A percentile compares a stretch with the other conserved stretches of the same genome.
Evolutionary conservation across 2,797 vertebrate genomes (phyloP).

Genomic region (Mallotus villosus): DNA sequence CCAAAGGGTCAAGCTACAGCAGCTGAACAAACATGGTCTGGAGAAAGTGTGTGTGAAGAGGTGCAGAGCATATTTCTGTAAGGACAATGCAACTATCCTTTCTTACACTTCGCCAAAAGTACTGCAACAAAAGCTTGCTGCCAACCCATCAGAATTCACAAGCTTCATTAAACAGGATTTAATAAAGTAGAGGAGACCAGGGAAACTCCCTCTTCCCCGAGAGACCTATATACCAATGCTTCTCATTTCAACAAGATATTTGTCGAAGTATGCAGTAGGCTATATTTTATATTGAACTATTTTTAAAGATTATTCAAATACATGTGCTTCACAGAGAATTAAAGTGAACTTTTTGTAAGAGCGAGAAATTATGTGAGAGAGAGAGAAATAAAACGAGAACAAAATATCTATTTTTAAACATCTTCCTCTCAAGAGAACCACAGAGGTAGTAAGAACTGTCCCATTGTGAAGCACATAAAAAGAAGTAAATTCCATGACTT

Average conservation of each 20-base stretch:
- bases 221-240: constrained; percentile 34
- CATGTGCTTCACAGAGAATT: neutral
- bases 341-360: too few relatives aligned
- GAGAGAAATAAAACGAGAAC: neutral
- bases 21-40: constrained; percentile 89
- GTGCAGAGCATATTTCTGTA: neutral
- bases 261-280: constrained; percentile 39
- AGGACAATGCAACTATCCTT: neutral
- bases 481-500: constrained; percentile 83
- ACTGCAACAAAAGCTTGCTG: neutral
- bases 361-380: neutral
- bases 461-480: constrained; percentile 55
- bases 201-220: constrained; percentile 12
- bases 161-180: constrained; percentile 28
- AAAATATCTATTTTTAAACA: constrained; percentile 35
- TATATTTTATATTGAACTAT: neutral
- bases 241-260: constrained; percentile 55
- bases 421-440: constrained; percentile 44
- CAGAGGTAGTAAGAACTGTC: constrained; percentile 54
- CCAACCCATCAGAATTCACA: constrained; percentile 30
- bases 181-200: constrained; percentile 20
- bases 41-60: constrained; percentile 54
- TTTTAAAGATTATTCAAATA: constrained; percentile 25
- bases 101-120: neutral
- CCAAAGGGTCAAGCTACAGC: constrained; percentile 68